These are phyloP conservation scores for Piscicola geometra DNA, from an alignment of 2,888 invertebrate genomes.

Conservation along the genomic window DNA sequence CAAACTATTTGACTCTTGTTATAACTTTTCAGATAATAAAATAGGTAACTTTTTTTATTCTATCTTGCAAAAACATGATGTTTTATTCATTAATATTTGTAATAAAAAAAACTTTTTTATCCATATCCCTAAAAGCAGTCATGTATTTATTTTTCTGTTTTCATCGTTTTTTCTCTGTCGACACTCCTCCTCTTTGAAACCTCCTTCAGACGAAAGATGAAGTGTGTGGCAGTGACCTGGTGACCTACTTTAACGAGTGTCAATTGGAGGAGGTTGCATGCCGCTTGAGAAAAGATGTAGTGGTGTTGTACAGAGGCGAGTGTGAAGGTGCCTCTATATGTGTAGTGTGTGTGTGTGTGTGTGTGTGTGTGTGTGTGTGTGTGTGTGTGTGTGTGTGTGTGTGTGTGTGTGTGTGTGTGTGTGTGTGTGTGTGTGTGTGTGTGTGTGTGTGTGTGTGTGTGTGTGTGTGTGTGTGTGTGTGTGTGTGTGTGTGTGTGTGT, in stretches of 20 bases:
- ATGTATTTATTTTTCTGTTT: too few relatives aligned
- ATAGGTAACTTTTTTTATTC: too few relatives aligned
- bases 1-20: too few relatives aligned
- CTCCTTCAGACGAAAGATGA: conserved; percentile 50
- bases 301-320: conserved; percentile 45
- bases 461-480: conserved; percentile 1
- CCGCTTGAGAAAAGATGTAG: conserved; percentile 63
- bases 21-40: too few relatives aligned
- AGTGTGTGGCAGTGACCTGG: conserved; percentile 81
- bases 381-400: conserved; percentile 13
- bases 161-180: too few relatives aligned
- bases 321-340: conserved; percentile 8
- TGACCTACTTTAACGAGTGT: conserved; percentile 80
- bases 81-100: too few relatives aligned
- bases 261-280: conserved; percentile 75
- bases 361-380: conserved; percentile 17
- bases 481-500: conserved; percentile 1
- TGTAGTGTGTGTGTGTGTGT: conserved; percentile 11
- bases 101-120: too few relatives aligned
- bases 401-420: conserved; percentile 18
- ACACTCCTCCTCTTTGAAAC: too few relatives aligned
- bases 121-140: too few relatives aligned
- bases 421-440: conserved; percentile 12
- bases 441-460: conserved; percentile 1
- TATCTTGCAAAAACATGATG: too few relatives aligned